A percentile compares a stretch with the other conserved stretches of the same genome.
These are phyloP conservation scores for Cheirogaleus medius DNA, from an alignment of 2,113 vertebrate genomes.

Conservation along the genomic window DNA sequence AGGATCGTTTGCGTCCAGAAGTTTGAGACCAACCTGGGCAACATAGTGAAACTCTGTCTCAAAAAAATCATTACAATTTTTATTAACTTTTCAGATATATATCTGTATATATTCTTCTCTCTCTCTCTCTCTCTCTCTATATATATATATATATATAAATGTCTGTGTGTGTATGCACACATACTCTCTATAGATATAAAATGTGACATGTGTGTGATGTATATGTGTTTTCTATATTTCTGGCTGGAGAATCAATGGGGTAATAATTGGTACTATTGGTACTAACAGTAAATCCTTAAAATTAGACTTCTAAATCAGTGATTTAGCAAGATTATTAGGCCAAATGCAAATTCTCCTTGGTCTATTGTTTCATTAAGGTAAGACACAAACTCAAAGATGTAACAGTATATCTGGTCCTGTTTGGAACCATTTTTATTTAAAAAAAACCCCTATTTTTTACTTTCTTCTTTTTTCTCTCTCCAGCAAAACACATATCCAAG, in stretches of 20 bases:
- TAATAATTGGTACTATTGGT: slow-evolving; percentile 1
- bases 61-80: background rate
- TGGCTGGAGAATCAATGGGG: background rate
- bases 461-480: background rate
- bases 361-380: slow-evolving; percentile 24
- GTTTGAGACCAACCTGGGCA: too few relatives aligned
- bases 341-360: background rate
- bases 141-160: background rate
- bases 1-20: too few relatives aligned
- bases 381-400: background rate
- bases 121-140: background rate
- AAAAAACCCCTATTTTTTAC: background rate
- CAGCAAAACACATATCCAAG: background rate
- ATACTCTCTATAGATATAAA: background rate
- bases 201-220: background rate
- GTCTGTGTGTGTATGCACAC: background rate
- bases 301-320: slow-evolving; percentile 14
- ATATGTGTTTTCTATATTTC: slow-evolving; percentile 10
- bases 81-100: background rate
- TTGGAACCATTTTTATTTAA: background rate
- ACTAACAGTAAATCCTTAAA: background rate
- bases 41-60: too few relatives aligned
- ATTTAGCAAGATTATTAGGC: background rate
- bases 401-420: background rate
- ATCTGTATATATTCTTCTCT: background rate